Percentiles rank a stretch among this genome's conserved stretches.
Evolutionary conservation across 2,888 invertebrate species (phyloP).

Genomic region (Habrosyne pyritoides): DNA sequence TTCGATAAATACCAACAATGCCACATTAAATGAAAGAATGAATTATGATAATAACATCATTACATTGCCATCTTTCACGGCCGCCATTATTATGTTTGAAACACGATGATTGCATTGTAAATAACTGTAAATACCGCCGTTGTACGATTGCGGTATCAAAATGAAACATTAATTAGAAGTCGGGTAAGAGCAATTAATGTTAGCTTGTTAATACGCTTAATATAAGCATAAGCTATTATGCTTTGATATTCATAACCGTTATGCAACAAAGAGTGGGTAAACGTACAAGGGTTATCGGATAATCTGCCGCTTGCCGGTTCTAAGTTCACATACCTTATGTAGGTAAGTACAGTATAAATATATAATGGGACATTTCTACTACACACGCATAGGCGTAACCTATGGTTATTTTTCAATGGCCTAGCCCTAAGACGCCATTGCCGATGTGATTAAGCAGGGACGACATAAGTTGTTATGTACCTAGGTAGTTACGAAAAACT

Average conservation of each 20-base stretch:
- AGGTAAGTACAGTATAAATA: neutral
- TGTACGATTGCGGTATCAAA: neutral
- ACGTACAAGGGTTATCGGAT: neutral
- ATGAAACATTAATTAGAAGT: neutral
- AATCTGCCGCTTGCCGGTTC: neutral
- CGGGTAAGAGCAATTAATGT: slow-evolving; percentile 1
- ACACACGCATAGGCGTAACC: no score
- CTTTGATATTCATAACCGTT: neutral
- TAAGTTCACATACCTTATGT: neutral
- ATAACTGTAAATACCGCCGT: neutral
- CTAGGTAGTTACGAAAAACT: no score
- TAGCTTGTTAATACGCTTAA: neutral
- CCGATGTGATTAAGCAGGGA: no score
- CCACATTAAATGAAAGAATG: neutral
- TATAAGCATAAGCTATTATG: neutral
- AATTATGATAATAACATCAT: neutral
- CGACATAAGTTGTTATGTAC: no score
- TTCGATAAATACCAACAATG: neutral
- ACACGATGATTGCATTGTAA: slow-evolving; percentile 2
- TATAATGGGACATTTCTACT: no score
- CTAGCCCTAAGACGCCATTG: no score
- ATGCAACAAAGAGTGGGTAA: neutral
- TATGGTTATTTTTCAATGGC: no score
- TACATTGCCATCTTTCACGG: neutral
- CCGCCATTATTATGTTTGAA: neutral